Percentiles rank a stretch among this genome's conserved stretches.
Evolutionary conservation across 1,140 invertebrate species (phyloP).

Genomic region (Drosophila santomea): DNA sequence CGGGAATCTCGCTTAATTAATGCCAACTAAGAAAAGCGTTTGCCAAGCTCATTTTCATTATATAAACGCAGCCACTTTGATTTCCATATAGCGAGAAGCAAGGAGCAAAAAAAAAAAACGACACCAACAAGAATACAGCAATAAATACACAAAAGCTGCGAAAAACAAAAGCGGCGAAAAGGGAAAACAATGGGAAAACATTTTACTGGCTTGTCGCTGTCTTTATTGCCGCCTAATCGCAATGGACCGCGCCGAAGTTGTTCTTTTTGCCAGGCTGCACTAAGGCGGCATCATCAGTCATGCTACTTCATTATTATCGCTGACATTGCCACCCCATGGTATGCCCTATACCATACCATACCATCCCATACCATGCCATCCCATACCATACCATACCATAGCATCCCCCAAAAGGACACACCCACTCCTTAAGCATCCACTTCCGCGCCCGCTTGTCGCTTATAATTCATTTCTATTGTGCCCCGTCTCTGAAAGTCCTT

Average conservation of each 20-base stretch:
- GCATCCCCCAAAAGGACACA: neutral
- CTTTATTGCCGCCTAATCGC: constrained; percentile 69
- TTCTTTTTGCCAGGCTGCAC: constrained; percentile 53
- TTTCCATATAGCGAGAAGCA: constrained; percentile 28
- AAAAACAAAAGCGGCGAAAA: constrained; percentile 26
- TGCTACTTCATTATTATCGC: constrained; percentile 80
- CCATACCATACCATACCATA: neutral
- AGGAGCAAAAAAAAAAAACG: neutral
- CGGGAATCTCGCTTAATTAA: constrained; percentile 66
- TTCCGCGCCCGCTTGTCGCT: constrained; percentile 45
- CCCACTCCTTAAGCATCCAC: neutral
- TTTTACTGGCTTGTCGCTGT: constrained; percentile 51
- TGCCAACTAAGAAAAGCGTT: constrained; percentile 47
- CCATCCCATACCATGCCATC: neutral
- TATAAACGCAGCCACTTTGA: constrained; percentile 47
- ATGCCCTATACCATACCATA: neutral
- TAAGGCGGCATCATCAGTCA: constrained; percentile 74
- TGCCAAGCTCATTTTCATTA: constrained; percentile 53
- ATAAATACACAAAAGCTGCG: constrained; percentile 47
- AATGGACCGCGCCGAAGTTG: constrained; percentile 60
- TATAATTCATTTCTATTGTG: constrained; percentile 84
- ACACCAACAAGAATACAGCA: constrained; percentile 22
- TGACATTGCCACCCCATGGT: constrained; percentile 48
- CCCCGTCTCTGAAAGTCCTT: constrained; percentile 73
- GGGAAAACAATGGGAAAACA: constrained; percentile 53